phyloP scores from a whole-genome alignment of 2,113 vertebrate species.

The Hippopotamus amphibius region DNA sequence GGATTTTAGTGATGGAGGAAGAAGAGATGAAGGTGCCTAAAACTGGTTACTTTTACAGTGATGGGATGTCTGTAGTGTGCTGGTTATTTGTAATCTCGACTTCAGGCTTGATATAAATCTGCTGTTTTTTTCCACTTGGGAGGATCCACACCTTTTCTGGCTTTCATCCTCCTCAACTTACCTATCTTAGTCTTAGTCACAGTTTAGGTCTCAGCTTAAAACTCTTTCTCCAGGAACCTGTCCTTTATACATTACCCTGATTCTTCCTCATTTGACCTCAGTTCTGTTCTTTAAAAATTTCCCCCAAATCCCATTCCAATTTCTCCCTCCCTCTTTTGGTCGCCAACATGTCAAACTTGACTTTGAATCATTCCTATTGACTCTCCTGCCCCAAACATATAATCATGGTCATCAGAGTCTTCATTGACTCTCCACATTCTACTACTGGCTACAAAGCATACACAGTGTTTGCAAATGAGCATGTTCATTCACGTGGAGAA shows the following conservation, averaged over 20 bases:
- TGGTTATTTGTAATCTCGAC: too few relatives aligned
- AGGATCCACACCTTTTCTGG: not conserved
- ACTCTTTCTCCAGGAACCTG: not conserved
- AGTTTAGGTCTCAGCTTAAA: not conserved
- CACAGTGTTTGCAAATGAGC: not conserved
- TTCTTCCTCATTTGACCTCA: not conserved
- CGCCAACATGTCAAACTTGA: not conserved
- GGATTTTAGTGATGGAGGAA: not conserved
- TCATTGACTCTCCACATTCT: not conserved
- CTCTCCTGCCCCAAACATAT: not conserved
- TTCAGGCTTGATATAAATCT: not conserved
- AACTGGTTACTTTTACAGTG: not conserved
- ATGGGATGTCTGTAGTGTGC: not conserved
- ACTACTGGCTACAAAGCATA: not conserved
- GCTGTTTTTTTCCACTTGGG: not conserved
- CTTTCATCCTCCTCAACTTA: not conserved
- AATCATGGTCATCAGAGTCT: not conserved
- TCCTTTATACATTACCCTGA: not conserved
- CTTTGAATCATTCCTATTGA: not conserved
- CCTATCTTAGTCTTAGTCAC: not conserved
- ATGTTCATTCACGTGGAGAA: not conserved
- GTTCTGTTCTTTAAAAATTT: not conserved
- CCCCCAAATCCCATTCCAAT: not conserved
- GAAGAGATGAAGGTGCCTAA: not conserved
- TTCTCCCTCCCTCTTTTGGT: not conserved